These are phyloP conservation scores for Automeris io DNA, from an alignment of 2,888 invertebrate genomes.

Conservation along the genomic window DNA sequence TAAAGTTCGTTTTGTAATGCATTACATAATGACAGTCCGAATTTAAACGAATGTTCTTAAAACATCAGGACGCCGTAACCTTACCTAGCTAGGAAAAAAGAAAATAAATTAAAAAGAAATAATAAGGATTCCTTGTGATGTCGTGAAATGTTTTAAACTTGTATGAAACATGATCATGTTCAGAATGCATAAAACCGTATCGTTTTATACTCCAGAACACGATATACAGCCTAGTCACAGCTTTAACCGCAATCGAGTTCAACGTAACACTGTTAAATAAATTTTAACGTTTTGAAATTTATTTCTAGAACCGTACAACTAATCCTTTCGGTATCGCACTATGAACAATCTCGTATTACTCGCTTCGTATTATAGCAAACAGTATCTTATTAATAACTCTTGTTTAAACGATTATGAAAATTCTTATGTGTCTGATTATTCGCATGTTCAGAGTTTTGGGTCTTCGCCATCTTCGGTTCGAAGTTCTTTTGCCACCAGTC, in stretches of 20 bases:
- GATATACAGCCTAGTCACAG: not conserved
- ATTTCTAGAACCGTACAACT: not conserved
- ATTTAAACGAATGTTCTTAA: too few species aligned
- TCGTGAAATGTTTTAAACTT: too few species aligned
- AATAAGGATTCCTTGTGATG: too few species aligned
- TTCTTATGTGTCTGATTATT: conserved; percentile 1
- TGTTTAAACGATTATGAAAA: not conserved
- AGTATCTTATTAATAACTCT: not conserved
- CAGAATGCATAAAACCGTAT: conserved; percentile 8
- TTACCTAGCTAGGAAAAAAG: too few species aligned
- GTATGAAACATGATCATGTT: conserved; percentile 15
- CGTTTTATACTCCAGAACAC: not conserved
- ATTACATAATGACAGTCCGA: too few species aligned
- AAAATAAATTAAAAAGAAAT: too few species aligned
- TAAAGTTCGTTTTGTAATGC: too few species aligned
- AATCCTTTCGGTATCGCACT: not conserved
- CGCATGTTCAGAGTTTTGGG: conserved; percentile 52
- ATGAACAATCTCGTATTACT: conserved; percentile 1
- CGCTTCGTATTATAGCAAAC: conserved; percentile 3
- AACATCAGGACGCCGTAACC: too few species aligned
- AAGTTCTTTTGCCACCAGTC: conserved; percentile 53
- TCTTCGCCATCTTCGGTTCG: conserved; percentile 55
- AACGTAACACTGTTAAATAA: not conserved
- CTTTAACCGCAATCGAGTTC: not conserved
- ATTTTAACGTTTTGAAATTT: not conserved